Conservation (phyloP, 2,113 vertebrate species). For the Tor tambroides region DNA sequence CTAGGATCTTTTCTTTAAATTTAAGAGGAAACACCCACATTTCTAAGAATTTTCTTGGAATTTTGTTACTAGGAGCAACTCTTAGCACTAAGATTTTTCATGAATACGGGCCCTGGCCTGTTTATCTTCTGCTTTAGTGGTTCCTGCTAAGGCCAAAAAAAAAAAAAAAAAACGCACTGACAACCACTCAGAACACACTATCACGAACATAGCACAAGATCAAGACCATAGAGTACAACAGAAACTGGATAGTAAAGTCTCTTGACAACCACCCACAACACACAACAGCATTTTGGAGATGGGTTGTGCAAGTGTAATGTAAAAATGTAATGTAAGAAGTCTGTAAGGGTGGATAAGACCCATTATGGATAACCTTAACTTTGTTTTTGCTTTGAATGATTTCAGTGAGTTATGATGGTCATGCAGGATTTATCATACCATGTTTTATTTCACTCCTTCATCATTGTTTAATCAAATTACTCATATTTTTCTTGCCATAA, state of each 20-base stretch:
- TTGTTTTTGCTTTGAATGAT: neutral
- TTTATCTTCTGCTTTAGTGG: neutral
- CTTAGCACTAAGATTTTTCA: too few relatives aligned
- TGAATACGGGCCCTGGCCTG: too few relatives aligned
- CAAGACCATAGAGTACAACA: neutral
- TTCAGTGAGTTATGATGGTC: neutral
- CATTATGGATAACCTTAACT: neutral
- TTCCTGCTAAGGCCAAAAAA: neutral
- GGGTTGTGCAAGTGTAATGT: neutral
- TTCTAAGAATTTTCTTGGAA: too few relatives aligned
- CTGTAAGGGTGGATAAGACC: neutral
- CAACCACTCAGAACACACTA: too few relatives aligned
- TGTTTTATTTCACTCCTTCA: neutral
- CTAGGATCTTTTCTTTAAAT: too few relatives aligned
- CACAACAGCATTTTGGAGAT: neutral
- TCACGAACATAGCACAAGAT: neutral
- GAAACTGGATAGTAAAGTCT: neutral
- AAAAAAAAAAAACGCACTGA: too few relatives aligned
- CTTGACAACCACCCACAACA: neutral
- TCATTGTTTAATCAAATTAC: constrained; percentile 16
- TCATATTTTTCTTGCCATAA: neutral
- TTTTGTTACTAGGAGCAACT: too few relatives aligned
- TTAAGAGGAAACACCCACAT: too few relatives aligned
- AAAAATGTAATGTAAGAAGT: neutral
- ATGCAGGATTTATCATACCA: neutral